Evolutionary conservation across 2,113 vertebrate genomes (phyloP).

Genomic region (Trogon melanurus): DNA sequence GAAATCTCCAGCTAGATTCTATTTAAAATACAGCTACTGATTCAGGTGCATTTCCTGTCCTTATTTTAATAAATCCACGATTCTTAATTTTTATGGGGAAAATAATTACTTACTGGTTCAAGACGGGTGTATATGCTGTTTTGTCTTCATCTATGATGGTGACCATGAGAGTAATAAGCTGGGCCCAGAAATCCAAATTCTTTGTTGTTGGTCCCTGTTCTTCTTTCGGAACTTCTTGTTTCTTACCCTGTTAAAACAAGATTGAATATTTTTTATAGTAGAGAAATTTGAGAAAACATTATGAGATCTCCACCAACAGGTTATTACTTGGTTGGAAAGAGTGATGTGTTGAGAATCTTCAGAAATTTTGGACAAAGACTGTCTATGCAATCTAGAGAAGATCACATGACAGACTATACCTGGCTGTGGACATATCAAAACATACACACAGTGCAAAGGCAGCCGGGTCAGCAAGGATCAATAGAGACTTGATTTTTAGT

Average conservation of each 20-base stretch:
- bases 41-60: not conserved
- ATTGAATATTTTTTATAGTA: not conserved
- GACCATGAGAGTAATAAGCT: constrained; percentile 93
- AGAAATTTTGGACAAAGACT: not conserved
- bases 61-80: not conserved
- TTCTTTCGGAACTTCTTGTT: constrained; percentile 88
- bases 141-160: constrained; percentile 94
- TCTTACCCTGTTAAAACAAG: constrained; percentile 81
- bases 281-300: not conserved
- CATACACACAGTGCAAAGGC: not conserved
- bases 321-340: not conserved
- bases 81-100: not conserved
- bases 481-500: not conserved
- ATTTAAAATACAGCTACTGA: not conserved
- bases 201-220: constrained; percentile 93
- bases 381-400: not conserved
- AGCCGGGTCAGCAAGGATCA: not conserved
- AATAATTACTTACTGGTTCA: constrained; percentile 89
- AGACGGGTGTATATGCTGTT: constrained; percentile 88
- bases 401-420: not conserved
- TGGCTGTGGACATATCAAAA: not conserved
- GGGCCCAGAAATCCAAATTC: constrained; percentile 95
- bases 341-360: not conserved
- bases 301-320: not conserved
- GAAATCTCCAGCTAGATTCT: not conserved